These are phyloP conservation scores for Columba guinea DNA, from an alignment of 2,797 vertebrate genomes.

Conservation along the genomic window DNA sequence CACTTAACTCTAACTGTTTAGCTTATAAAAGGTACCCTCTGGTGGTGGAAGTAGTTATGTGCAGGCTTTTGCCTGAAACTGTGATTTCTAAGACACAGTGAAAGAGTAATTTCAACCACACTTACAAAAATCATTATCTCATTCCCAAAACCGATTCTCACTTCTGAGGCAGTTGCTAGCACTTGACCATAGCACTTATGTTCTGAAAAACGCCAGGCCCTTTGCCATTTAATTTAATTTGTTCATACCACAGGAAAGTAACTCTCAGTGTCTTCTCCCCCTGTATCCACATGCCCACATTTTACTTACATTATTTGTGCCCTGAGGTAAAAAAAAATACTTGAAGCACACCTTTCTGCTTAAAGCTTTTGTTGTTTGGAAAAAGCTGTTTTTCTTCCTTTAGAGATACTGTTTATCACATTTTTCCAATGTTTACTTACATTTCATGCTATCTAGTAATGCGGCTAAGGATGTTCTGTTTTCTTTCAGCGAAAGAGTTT, in stretches of 20 bases:
- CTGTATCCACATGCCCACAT: background rate
- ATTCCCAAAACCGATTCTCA: background rate
- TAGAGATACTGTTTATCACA: background rate
- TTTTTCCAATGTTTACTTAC: slow-evolving; percentile 80
- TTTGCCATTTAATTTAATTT: background rate
- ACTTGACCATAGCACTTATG: background rate
- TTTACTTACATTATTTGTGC: background rate
- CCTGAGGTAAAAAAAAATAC: background rate
- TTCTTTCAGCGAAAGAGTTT: slow-evolving; percentile 87
- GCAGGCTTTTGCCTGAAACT: slow-evolving; percentile 4
- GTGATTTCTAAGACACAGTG: background rate
- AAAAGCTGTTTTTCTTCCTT: background rate
- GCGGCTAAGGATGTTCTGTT: slow-evolving; percentile 82
- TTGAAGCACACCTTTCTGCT: background rate
- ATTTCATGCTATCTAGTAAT: slow-evolving; percentile 91
- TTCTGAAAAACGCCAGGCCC: background rate
- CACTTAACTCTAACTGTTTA: background rate
- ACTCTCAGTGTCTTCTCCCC: background rate
- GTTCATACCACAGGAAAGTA: background rate
- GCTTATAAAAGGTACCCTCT: slow-evolving; percentile 32
- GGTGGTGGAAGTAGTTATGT: background rate
- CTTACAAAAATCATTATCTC: background rate
- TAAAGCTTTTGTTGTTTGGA: background rate
- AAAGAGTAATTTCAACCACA: background rate
- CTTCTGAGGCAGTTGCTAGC: background rate